phyloP scores from a whole-genome alignment of 2,888 invertebrate genomes.

The Mesorhabditis sp. region DNA sequence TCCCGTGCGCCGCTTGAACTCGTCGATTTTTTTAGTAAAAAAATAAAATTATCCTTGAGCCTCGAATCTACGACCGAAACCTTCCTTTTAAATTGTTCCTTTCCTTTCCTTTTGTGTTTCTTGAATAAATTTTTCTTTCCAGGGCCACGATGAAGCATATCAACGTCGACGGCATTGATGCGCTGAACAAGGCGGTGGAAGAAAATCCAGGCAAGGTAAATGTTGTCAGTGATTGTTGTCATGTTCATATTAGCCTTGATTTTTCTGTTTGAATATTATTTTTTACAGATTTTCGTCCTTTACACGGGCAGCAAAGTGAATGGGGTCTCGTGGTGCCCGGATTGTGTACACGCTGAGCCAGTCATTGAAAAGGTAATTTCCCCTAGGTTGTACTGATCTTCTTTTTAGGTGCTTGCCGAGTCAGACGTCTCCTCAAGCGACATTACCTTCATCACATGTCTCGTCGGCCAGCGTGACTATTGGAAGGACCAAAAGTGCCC shows the following conservation, averaged over 20 bases:
- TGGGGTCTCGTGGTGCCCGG: slow-evolving; percentile 26
- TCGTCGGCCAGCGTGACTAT: slow-evolving; percentile 9
- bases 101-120: too few relatives aligned
- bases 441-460: slow-evolving; percentile 14
- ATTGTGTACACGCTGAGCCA: slow-evolving; percentile 22
- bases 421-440: background rate
- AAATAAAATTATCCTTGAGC: too few relatives aligned
- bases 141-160: background rate
- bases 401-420: background rate
- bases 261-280: background rate
- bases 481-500: background rate
- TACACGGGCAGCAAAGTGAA: slow-evolving; percentile 19
- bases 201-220: background rate
- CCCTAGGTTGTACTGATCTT: too few relatives aligned
- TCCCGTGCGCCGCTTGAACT: too few relatives aligned
- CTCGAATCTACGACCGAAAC: too few relatives aligned
- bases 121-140: too few relatives aligned
- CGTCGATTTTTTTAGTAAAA: too few relatives aligned
- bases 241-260: background rate
- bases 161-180: background rate
- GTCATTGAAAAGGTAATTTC: slow-evolving; percentile 12
- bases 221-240: background rate
- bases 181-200: background rate
- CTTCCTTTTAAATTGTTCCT: too few relatives aligned
- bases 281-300: slow-evolving; percentile 13